Evolutionary conservation across 2,797 vertebrate genomes (phyloP).

Genomic region (Acrossocheilus fasciatus): DNA sequence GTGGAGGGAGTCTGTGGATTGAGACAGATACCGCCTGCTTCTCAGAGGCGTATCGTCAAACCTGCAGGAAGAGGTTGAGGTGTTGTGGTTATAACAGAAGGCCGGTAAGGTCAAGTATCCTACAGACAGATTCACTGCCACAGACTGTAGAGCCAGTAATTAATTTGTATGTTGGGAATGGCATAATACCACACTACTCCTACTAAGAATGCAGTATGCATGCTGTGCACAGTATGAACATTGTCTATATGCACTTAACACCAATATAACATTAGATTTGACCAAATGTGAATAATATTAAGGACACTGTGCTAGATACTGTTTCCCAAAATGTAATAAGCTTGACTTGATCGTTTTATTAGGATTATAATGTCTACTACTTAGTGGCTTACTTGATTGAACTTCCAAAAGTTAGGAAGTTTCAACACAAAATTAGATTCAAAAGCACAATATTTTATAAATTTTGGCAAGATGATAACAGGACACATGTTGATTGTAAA

Average conservation of each 20-base stretch:
- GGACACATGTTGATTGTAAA: background rate
- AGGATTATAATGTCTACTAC: background rate
- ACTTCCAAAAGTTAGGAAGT: background rate
- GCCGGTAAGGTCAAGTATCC: background rate
- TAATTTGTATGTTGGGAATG: background rate
- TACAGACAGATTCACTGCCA: background rate
- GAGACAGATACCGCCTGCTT: constrained; percentile 89
- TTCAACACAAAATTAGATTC: background rate
- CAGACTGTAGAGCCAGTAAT: too few relatives aligned
- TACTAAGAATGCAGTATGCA: background rate
- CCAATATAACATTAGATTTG: background rate
- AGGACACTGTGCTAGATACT: background rate
- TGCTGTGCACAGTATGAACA: background rate
- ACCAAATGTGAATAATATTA: background rate
- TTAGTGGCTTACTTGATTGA: background rate
- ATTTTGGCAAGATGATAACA: background rate
- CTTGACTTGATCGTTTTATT: background rate
- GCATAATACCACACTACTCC: background rate
- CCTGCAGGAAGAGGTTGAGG: constrained; percentile 44
- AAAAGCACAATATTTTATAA: background rate
- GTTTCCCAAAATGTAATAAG: background rate
- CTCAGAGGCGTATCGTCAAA: constrained; percentile 90
- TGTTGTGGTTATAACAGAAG: background rate
- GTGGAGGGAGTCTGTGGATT: constrained; percentile 96
- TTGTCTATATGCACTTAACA: background rate